Evolutionary conservation across 2,888 invertebrate species (phyloP), one percentile per base, ranked within the genome.

Genomic region (Uropetala carovei): DNA sequence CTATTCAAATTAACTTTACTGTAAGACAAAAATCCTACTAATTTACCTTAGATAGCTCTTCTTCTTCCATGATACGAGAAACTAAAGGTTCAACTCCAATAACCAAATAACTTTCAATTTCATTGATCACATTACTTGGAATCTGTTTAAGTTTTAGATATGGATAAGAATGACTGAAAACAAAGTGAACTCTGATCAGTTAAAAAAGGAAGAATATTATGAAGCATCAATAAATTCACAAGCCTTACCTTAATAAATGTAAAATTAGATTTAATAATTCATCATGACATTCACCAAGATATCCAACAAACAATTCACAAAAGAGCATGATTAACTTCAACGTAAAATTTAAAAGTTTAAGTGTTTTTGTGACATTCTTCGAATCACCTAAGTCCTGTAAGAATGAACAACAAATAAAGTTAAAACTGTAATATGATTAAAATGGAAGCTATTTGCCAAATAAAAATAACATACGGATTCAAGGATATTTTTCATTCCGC

Each of bases 311-410:
- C 75, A 92, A 92, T 56, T 94, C 95, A 92, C 95, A 95, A 5
- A 96, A 93, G 94, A 95, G 96, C 22, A 95, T 92, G 92, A 95
- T 94, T 93, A 96, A 95, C 94, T 96, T 96, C 0, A 96, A 94
- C 3, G 95, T 95, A 93, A 96, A 96, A 93, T 95, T 95, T 11
- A 95, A 94, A 10, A 96, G 94, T 94, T 96, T 96, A 10, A 96
- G 93, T 75, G 95, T 95, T 92, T 96, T 95, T n/a, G 95, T 30
- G 0, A 94, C 93, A 13, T 94, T 93, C 94, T 95, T 96, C 3
- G 95, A 94, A 92, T 96, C 95, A 93, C 94, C 94, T 81, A 94
- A 93, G 30, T 94, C 94, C 96, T 96, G 94, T 93, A 94, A 94
- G 57, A 92, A 82, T 85, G 30, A 75, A 92, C 91, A 4, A 10